These are phyloP conservation scores for Eugnorisma glareosa DNA, from an alignment of 2,888 invertebrate species.

Conservation along the genomic window DNA sequence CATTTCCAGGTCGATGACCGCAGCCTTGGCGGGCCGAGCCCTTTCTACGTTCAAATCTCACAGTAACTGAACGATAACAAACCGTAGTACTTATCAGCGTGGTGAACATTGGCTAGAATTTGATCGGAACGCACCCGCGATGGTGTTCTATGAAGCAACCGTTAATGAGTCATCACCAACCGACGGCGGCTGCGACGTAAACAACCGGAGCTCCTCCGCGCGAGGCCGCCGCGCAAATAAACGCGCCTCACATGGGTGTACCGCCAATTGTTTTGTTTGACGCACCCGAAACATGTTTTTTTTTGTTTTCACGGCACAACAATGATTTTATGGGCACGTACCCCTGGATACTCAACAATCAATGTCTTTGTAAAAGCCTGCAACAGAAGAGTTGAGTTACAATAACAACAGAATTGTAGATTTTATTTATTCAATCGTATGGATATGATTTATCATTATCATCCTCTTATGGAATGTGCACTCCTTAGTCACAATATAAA, in stretches of 20 bases:
- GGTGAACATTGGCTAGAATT: conserved; percentile 60
- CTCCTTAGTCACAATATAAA: no score
- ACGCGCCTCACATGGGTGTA: conserved; percentile 83
- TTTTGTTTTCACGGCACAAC: conserved; percentile 38
- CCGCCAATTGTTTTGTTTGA: conserved; percentile 75
- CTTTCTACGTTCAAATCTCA: conserved; percentile 47
- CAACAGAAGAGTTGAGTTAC: conserved; percentile 9
- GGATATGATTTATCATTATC: background rate
- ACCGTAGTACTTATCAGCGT: conserved; percentile 51
- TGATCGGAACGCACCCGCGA: conserved; percentile 71
- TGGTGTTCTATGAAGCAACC: conserved; percentile 75
- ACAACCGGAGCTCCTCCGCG: conserved; percentile 80
- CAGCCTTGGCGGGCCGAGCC: conserved; percentile 71
- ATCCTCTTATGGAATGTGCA: background rate
- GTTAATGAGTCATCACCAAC: conserved; percentile 83
- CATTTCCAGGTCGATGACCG: conserved; percentile 83
- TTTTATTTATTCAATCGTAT: conserved; percentile 13
- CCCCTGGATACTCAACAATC: conserved; percentile 3
- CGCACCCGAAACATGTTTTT: conserved; percentile 64
- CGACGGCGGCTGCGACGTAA: conserved; percentile 76
- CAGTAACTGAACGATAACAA: conserved; percentile 49
- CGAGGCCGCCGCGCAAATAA: conserved; percentile 83
- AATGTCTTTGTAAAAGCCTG: conserved; percentile 3
- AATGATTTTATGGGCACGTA: conserved; percentile 5
- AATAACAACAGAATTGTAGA: conserved; percentile 9